Base-by-base conservation (phyloP, 92 coral and sea anemone species). In the Parazoanthus swiftii region DNA sequence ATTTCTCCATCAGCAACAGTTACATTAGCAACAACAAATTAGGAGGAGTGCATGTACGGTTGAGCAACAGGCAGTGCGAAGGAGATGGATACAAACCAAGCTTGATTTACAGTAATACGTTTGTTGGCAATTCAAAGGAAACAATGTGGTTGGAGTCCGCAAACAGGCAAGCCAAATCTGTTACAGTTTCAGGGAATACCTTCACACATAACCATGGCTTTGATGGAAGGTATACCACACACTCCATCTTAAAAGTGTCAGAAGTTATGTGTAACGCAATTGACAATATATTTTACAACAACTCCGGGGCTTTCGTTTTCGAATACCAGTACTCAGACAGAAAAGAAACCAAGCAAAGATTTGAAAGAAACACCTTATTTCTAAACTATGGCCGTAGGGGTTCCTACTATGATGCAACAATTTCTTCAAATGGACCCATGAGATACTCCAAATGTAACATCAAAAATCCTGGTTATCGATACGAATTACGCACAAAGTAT, bases 351-450 rank as follows among this genome's bases (percentile, higher is more conserved):
- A 81, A 79, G 35, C 93, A 93, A 77, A 80, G 51, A 10, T 93
- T 93, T 39, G 88, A 86, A 44, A 43, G 70, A 16, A 93, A 93
- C 86, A 88, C 91, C 0, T 77, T 92, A 15, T 90, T 58, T 46
- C 88, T 92, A 11, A 92, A 92, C 81, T 81, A 84, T 51, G 92
- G 89, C 8, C 86, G 8, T 18, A 77, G 8, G 4, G 51, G 87
- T 0, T n/a, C 20, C 20, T 81, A 77, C 72, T 89, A 89, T 37
- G 93, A 93, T 29, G 81, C 89, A 25, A 93, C 95, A 21, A 82
- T 91, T 20, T 59, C 80, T 42, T 85, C 95, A 16, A 91, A 91
- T 36, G 95, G 95, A 68, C 95, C 95, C 16, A 88, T 93, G 91
- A 20, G 81, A 74, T 92, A 90, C 77, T 91, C 85, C 54, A 71